Conservation (phyloP, 1,140 invertebrate species). For the Sarcophaga bullata region DNA sequence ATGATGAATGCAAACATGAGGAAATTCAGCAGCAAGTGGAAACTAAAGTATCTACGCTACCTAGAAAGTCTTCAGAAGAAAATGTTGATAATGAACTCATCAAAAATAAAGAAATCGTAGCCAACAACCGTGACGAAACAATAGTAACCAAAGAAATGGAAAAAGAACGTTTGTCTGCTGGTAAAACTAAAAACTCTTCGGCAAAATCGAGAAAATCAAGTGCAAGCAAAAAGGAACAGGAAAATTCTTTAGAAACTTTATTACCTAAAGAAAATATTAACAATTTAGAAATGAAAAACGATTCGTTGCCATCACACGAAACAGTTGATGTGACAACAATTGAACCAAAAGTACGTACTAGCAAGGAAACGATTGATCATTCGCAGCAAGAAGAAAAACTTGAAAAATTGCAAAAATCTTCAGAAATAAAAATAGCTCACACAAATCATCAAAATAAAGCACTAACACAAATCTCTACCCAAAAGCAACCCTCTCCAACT, state of each 20-base stretch:
- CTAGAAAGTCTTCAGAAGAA: neutral
- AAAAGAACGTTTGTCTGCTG: neutral
- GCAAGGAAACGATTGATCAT: conserved; percentile 48
- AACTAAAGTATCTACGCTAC: conserved; percentile 25
- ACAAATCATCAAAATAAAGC: neutral
- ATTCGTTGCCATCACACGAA: neutral
- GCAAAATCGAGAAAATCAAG: neutral
- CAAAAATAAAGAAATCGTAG: neutral
- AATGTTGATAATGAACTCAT: neutral
- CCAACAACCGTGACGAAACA: neutral
- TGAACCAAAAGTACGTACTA: conserved; percentile 47
- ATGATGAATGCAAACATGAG: neutral
- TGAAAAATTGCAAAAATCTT: neutral
- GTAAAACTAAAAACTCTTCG: conserved; percentile 22
- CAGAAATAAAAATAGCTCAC: neutral
- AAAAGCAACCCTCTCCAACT: conserved; percentile 26
- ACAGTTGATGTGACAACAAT: conserved; percentile 48
- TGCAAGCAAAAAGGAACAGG: neutral
- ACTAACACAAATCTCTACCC: conserved; percentile 16
- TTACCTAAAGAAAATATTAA: neutral
- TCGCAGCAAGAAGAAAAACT: neutral
- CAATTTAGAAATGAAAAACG: neutral
- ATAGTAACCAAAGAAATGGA: neutral
- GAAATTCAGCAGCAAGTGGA: neutral
- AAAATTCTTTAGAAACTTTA: neutral